Base-by-base conservation (phyloP, 2,113 vertebrate species). In the Apteryx mantelli region DNA sequence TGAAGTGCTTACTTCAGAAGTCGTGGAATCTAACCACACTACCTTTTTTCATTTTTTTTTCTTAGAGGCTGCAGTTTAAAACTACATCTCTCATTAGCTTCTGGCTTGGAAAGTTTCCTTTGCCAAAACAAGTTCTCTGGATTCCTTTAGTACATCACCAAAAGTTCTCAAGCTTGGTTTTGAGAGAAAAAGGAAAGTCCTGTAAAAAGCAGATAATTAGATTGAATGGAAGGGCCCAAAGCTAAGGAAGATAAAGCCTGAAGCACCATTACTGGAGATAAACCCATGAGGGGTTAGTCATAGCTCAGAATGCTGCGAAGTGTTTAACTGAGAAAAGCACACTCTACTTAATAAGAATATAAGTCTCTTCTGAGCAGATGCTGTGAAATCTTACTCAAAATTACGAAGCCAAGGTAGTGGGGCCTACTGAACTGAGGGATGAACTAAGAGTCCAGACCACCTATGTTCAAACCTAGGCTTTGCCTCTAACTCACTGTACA, bases 161-260 rank as follows among this genome's bases (percentile, higher is more conserved):
- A 15, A 92, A 91, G 68, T 66, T 97, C 97, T 96, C 96, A 98
- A 98, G 97, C 95, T 97, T 97, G 97, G 94, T 95, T 96, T 87
- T 64, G n/a, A 93, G 58, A 89, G 74, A 82, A 93, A 93, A 85
- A 63, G 91, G 65, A 89, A 97, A 97, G 80, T 9, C 48, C 71
- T 78, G 71, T 80, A 74, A 82, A 91, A 64, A 93, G 64, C 66
- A 83, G 60, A 74, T 48, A 56, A 86, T 68, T 28, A 97, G 83
- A 60, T 44, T 71, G 71, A 97, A 93, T 5, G 14, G 75, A 95
- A 95, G 40, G 56, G 46, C 48, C 79, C 89, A 94, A 93, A 96
- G 92, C 68, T 75, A 74, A 93, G 44, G 71, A 95, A 95, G 61
- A 52, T 20, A 90, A 91, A 96, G 89, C 48, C 52, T 63, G 63